phyloP scores from a whole-genome alignment of 2,113 vertebrate species.

The Solea senegalensis region DNA sequence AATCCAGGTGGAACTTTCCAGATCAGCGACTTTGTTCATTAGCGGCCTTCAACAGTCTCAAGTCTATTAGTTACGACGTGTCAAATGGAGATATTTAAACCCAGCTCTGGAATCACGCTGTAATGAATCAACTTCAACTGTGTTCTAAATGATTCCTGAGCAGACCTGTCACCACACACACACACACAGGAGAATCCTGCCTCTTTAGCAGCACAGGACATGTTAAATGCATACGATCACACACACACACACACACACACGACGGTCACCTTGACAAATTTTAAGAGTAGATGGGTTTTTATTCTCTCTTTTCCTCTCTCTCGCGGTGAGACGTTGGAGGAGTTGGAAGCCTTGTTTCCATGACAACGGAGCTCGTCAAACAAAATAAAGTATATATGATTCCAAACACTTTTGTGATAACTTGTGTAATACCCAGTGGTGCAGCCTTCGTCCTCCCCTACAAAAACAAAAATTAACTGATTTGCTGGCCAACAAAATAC shows the following conservation, averaged over 20 bases:
- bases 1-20: slow-evolving; percentile 73
- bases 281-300: background rate
- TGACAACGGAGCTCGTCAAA: slow-evolving; percentile 70
- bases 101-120: slow-evolving; percentile 43
- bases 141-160: slow-evolving; percentile 54
- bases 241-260: background rate
- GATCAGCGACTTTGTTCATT: slow-evolving; percentile 72
- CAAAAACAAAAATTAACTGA: slow-evolving; percentile 39
- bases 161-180: slow-evolving; percentile 34
- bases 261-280: background rate
- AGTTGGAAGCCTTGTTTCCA: slow-evolving; percentile 71
- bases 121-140: slow-evolving; percentile 61
- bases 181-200: slow-evolving; percentile 1
- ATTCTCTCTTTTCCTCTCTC: background rate
- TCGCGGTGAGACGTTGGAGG: slow-evolving; percentile 37
- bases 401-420: slow-evolving; percentile 43
- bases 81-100: slow-evolving; percentile 72
- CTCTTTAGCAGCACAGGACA: slow-evolving; percentile 6
- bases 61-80: slow-evolving; percentile 66
- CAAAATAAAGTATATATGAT: slow-evolving; percentile 59
- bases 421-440: slow-evolving; percentile 69
- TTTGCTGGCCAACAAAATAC: slow-evolving; percentile 41
- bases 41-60: slow-evolving; percentile 62
- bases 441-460: slow-evolving; percentile 46
- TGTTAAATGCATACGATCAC: slow-evolving; percentile 1